Percentiles rank a stretch among this genome's conserved stretches.
Conservation (phyloP, 2,797 vertebrate genomes). For the Acanthis flammea region DNA sequence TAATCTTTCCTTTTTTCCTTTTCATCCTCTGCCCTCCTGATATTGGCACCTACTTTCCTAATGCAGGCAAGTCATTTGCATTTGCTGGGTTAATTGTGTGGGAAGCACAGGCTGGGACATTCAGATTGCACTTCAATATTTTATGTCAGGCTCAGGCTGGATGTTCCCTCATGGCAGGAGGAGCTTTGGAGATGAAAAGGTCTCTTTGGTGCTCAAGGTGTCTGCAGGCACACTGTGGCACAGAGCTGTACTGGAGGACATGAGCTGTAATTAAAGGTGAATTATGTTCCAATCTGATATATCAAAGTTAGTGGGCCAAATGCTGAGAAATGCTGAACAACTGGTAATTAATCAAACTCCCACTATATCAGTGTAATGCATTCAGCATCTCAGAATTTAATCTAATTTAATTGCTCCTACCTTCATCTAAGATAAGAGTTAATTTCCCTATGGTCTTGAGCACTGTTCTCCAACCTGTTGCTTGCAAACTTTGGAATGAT, state of each 20-base stretch:
- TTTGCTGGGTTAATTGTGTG: background rate
- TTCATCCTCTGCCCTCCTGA: background rate
- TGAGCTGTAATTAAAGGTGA: conserved; percentile 42
- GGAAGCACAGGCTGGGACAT: background rate
- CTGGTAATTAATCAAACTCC: conserved; percentile 39
- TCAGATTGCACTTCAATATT: background rate
- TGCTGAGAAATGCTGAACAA: conserved; percentile 3
- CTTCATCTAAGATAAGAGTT: conserved; percentile 9
- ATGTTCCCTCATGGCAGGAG: background rate
- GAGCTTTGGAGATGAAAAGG: background rate
- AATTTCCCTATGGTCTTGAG: conserved; percentile 25
- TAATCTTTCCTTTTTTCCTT: background rate
- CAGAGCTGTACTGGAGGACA: background rate
- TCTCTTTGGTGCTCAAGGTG: background rate
- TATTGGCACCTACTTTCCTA: conserved; percentile 3
- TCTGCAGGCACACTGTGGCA: background rate
- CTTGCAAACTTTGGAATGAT: background rate
- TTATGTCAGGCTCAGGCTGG: background rate
- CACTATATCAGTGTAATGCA: background rate
- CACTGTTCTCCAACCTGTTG: background rate
- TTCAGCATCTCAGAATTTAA: conserved; percentile 29
- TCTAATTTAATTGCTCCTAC: conserved; percentile 26
- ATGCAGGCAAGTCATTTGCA: background rate
- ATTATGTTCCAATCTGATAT: background rate
- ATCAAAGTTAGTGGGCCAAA: conserved; percentile 17